Evolutionary conservation across 2,113 vertebrate species (phyloP), one percentile per base, ranked within the genome.

Genomic region (Ictalurus punctatus): DNA sequence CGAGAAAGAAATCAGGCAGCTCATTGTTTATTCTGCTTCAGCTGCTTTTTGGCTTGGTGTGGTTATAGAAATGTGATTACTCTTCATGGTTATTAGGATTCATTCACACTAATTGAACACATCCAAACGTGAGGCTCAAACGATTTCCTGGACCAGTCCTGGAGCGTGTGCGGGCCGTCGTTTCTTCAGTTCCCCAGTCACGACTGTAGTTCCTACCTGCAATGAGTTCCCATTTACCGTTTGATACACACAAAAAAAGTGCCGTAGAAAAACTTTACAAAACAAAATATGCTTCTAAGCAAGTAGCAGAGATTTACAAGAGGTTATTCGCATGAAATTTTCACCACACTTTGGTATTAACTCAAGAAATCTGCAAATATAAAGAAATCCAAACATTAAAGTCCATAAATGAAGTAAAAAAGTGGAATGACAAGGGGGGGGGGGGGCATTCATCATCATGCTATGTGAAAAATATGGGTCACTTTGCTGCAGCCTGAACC

Each of bases 41-140:
- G 54, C 14, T 69, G 59, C 58, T 86, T 90, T 86, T 59, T n/a
- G 5, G 27, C 65, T 30, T 67, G n/a, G 2, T 30, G 27, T 79
- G 79, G 83, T 78, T 40, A 65, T 78, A 71, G 63, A 90, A 88
- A 76, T 84, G 37, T 74, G 76, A 37, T 65, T 59, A 7, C 34
- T 54, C 84, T 58, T 71, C 14, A 69, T 30, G 1, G 12, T 69
- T 69, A 69, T 30, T 5, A 69, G 30, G 34, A 4, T 34, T 2
- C n/a, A 34, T 71, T 71, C 30, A 71, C 30, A n/a, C 4, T n/a
- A 17, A 27, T 67, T 6, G 12, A 9, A 25, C 61, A 63, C 25
- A 71, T 71, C 16, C n/a, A 17, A 30, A 27, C 23, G 7, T 27
- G 61, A 63, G 23, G 65, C n/a, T 69, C 27, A 12, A 16, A 30